phyloP scores from a whole-genome alignment of 2,797 vertebrate genomes.

The Emydoidea blandingii region DNA sequence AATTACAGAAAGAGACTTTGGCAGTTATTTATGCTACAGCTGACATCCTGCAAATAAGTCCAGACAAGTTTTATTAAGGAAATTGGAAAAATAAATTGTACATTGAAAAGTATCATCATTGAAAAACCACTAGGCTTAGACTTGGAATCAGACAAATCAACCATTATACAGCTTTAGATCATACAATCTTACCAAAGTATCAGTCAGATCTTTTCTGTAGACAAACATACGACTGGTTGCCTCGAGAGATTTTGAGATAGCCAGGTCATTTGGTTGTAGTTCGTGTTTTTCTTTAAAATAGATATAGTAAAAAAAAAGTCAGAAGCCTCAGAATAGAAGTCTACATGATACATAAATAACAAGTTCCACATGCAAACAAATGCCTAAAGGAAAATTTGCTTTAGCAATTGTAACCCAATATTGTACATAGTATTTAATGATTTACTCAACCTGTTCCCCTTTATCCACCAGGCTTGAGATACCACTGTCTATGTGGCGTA shows the following conservation, averaged over 20 bases:
- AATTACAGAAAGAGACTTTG: not conserved
- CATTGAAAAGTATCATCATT: not conserved
- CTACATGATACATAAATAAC: not conserved
- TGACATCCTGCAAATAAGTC: not conserved
- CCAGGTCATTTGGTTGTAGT: constrained; percentile 90
- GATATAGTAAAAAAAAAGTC: constrained; percentile 16
- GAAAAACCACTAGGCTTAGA: not conserved
- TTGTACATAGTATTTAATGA: not conserved
- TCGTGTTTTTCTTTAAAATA: constrained; percentile 88
- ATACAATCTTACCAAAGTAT: constrained; percentile 87
- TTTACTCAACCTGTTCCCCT: not conserved
- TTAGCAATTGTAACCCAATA: not conserved
- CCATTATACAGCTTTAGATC: not conserved
- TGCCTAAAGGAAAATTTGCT: constrained; percentile 3
- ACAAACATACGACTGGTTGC: constrained; percentile 90
- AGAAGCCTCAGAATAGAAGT: constrained; percentile 60
- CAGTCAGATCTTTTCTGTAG: constrained; percentile 90
- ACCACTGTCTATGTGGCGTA: not conserved
- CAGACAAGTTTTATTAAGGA: not conserved
- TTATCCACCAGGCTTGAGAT: not conserved
- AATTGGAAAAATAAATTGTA: constrained; percentile 11
- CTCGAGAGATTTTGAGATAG: constrained; percentile 87
- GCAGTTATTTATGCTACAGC: not conserved
- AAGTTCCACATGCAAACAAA: constrained; percentile 15
- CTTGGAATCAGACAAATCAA: not conserved